Conservation (phyloP, 1,140 invertebrate species). For the Coelopa frigida region DNA sequence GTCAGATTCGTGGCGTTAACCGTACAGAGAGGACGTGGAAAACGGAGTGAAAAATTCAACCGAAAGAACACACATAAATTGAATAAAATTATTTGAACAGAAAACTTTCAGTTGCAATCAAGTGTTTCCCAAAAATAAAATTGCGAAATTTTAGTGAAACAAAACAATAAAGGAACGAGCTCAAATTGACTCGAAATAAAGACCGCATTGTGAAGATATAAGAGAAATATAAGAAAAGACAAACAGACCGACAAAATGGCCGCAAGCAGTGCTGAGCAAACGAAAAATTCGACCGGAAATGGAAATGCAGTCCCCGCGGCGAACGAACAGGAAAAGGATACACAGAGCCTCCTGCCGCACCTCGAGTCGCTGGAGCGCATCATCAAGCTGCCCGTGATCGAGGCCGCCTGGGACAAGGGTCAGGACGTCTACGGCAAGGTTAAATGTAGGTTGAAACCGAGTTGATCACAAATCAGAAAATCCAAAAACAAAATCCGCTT, state of each 20-base stretch:
- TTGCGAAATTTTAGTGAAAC: conserved; percentile 6
- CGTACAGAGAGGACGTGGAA: neutral
- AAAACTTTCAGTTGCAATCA: conserved; percentile 1
- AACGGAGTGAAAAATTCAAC: conserved; percentile 1
- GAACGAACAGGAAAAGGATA: conserved; percentile 32
- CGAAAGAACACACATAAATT: neutral
- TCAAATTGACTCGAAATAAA: neutral
- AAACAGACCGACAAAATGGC: conserved; percentile 3
- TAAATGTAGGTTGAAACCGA: conserved; percentile 44
- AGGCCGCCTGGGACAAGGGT: conserved; percentile 50
- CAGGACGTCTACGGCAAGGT: conserved; percentile 51
- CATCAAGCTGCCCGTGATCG: conserved; percentile 50
- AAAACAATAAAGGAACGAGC: neutral
- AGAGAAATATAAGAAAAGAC: conserved; percentile 9
- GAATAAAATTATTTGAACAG: conserved; percentile 1
- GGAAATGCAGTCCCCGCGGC: conserved; percentile 17
- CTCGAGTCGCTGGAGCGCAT: conserved; percentile 52
- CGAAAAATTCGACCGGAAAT: conserved; percentile 26
- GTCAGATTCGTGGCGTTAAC: neutral
- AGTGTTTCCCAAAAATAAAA: neutral
- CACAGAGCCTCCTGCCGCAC: conserved; percentile 46
- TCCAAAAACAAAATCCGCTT: too few species aligned
- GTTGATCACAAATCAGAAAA: too few species aligned
- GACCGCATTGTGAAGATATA: too few species aligned
- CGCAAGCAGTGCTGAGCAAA: conserved; percentile 7